Evolutionary conservation across 2,797 vertebrate genomes (phyloP).

Genomic region (Orestias chungarensis): DNA sequence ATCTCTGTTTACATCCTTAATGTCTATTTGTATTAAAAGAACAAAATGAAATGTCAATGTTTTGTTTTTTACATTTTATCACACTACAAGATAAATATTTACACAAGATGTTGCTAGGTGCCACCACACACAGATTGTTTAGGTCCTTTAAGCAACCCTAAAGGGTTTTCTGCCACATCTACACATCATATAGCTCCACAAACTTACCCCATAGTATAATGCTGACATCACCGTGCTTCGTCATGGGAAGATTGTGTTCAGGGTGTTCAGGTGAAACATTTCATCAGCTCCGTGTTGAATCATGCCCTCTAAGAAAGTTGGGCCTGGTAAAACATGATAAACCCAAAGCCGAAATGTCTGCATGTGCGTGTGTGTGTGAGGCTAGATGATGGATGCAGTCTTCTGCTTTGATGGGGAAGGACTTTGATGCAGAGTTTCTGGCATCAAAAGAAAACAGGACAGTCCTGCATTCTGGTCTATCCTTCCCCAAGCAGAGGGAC

Average conservation of each 20-base stretch:
- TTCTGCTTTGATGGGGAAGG: slow-evolving; percentile 53
- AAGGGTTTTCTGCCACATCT: neutral
- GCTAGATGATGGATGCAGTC: slow-evolving; percentile 39
- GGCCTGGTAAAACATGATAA: slow-evolving; percentile 16
- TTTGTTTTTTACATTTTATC: too few relatives aligned
- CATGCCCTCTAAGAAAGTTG: slow-evolving; percentile 11
- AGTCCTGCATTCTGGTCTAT: slow-evolving; percentile 31
- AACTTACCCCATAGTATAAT: neutral
- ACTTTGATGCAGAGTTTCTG: slow-evolving; percentile 57
- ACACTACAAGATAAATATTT: too few relatives aligned
- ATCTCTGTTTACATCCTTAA: neutral
- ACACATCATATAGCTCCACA: neutral
- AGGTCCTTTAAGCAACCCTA: too few relatives aligned
- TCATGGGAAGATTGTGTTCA: neutral
- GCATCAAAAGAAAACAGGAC: slow-evolving; percentile 53
- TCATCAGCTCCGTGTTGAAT: slow-evolving; percentile 4
- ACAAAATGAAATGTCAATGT: neutral
- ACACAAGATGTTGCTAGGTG: slow-evolving; percentile 44
- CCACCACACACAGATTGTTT: too few relatives aligned
- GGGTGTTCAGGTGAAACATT: too few relatives aligned
- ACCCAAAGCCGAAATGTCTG: slow-evolving; percentile 10
- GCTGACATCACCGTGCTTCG: neutral
- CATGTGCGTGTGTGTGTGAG: neutral
- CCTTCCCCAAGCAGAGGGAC: neutral
- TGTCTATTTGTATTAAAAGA: neutral